phyloP scores from a whole-genome alignment of 2,888 invertebrate genomes.

The Ectemnius lituratus region DNA sequence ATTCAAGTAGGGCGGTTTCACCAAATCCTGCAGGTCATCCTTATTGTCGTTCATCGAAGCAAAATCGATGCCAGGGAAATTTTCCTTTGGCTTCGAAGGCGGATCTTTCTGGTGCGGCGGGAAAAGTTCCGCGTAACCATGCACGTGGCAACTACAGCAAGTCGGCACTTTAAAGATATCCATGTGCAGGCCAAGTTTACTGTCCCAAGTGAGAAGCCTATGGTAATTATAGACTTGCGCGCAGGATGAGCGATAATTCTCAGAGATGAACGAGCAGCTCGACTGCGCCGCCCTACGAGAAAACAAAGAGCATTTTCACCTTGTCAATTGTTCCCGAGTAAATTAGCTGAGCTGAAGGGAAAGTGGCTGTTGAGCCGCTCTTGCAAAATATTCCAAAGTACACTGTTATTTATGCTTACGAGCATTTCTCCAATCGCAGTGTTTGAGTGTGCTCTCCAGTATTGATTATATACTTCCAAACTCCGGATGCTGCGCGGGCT shows the following conservation, averaged over 20 bases:
- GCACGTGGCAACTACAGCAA: conserved; percentile 90
- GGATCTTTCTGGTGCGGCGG: conserved; percentile 82
- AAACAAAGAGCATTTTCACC: no score
- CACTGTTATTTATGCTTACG: conserved; percentile 79
- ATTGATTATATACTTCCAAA: conserved; percentile 93
- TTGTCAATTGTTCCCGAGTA: no score
- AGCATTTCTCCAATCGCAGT: conserved; percentile 88
- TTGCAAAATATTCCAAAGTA: no score
- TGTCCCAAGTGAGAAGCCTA: conserved; percentile 89
- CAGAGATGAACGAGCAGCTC: conserved; percentile 88
- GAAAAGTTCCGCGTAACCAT: conserved; percentile 85
- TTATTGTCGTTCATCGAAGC: conserved; percentile 61
- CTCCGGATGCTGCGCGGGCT: conserved; percentile 88
- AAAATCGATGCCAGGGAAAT: conserved; percentile 81
- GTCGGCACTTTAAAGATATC: conserved; percentile 92
- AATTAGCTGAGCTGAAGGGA: no score
- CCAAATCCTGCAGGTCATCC: conserved; percentile 57
- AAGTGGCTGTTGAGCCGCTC: no score
- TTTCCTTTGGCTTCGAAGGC: conserved; percentile 79
- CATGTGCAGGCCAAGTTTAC: conserved; percentile 88
- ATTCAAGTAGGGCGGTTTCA: conserved; percentile 59
- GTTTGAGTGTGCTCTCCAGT: conserved; percentile 92
- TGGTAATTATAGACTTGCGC: conserved; percentile 92
- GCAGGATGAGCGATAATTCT: conserved; percentile 89
- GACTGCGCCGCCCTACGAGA: conserved; percentile 84